Conservation (phyloP, 2,113 vertebrate species). For the Dicentrarchus labrax region DNA sequence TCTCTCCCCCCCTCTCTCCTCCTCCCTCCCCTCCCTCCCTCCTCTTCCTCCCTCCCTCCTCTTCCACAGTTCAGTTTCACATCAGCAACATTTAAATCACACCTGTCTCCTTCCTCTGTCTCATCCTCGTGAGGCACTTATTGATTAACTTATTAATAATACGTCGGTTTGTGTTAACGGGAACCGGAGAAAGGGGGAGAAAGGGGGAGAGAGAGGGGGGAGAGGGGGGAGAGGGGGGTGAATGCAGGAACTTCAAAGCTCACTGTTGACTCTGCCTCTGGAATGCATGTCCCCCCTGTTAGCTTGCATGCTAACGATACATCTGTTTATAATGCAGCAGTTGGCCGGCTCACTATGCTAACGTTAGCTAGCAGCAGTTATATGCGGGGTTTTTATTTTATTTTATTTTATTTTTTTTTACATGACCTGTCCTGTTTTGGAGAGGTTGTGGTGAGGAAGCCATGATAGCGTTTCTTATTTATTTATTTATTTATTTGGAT, state of each 20-base stretch:
- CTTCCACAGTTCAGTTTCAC: too few relatives aligned
- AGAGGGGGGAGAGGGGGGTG: not conserved
- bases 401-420: too few relatives aligned
- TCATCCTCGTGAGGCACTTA: not conserved
- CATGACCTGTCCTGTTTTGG: too few relatives aligned
- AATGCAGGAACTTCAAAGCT: slow-evolving; percentile 71
- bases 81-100: too few relatives aligned
- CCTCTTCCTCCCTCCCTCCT: too few relatives aligned
- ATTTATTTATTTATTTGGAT: too few relatives aligned
- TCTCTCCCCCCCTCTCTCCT: not conserved
- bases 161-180: not conserved
- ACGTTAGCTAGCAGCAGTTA: too few relatives aligned
- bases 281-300: slow-evolving; percentile 62
- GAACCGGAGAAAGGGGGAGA: not conserved
- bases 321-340: slow-evolving; percentile 62
- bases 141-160: too few relatives aligned
- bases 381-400: too few relatives aligned
- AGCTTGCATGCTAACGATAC: slow-evolving; percentile 79
- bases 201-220: too few relatives aligned
- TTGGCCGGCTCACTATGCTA: slow-evolving; percentile 34
- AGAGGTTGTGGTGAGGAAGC: slow-evolving; percentile 26
- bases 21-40: not conserved
- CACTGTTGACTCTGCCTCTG: slow-evolving; percentile 61
- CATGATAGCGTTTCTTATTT: not conserved
- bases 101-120: not conserved